These are phyloP conservation scores for Bubo bubo DNA, from an alignment of 2,113 vertebrate species.

Conservation along the genomic window DNA sequence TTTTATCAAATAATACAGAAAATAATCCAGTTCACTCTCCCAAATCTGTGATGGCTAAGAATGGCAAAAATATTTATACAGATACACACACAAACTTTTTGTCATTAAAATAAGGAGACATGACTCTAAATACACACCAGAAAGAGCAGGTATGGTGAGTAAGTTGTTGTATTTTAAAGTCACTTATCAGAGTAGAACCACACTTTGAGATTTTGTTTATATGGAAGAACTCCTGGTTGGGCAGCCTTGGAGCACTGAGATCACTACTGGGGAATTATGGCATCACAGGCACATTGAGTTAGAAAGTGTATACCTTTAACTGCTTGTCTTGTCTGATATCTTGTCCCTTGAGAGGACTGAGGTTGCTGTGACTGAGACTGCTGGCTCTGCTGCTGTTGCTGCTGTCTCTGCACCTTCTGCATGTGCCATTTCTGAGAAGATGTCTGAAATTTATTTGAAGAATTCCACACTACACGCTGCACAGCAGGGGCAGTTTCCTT, in stretches of 20 bases:
- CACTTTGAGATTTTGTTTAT: slow-evolving; percentile 8
- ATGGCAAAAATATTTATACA: not conserved
- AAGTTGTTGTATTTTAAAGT: not conserved
- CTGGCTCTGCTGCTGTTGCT: slow-evolving; percentile 80
- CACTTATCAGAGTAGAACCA: slow-evolving; percentile 23
- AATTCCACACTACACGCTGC: slow-evolving; percentile 94
- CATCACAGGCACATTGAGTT: slow-evolving; percentile 15
- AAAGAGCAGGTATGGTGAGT: not conserved
- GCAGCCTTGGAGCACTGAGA: not conserved
- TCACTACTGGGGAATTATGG: not conserved
- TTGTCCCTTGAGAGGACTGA: slow-evolving; percentile 88
- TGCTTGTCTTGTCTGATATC: slow-evolving; percentile 96
- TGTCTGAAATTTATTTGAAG: slow-evolving; percentile 91
- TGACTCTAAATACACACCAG: slow-evolving; percentile 11
- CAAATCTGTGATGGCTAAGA: not conserved
- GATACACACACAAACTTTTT: not conserved
- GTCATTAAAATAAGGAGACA: not conserved
- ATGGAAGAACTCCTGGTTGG: not conserved
- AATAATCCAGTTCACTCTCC: not conserved
- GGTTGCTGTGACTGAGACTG: slow-evolving; percentile 76
- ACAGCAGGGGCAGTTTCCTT: slow-evolving; percentile 90
- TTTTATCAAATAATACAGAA: not conserved
- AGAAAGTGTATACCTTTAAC: slow-evolving; percentile 86
- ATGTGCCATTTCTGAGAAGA: slow-evolving; percentile 97
- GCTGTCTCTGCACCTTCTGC: slow-evolving; percentile 93